Evolutionary conservation across 2,888 invertebrate species (phyloP), one percentile per base, ranked within the genome.

Genomic region (Epicampocera succincta): DNA sequence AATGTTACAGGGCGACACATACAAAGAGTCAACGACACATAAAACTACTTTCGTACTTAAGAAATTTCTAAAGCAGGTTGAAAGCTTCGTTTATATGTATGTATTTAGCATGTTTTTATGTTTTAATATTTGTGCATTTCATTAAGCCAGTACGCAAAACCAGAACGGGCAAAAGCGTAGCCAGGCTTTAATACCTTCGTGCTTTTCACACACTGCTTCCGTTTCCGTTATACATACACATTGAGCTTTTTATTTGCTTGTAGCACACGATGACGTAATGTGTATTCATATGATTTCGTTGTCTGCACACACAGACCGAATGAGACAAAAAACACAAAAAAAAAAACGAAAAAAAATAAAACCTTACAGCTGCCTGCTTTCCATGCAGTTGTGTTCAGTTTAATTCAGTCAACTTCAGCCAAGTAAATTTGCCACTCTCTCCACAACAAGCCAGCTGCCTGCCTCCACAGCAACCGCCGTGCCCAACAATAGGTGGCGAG

Each of bases 381-480:
- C 12, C 3, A 9, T 33, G 33, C 33, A 33, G 33, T 9, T 33
- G 33, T 8, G 8, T 33, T 33, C 8, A 25, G 25, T 25, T 33
- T 76, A 38, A 68, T 76, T 68, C 19, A 68, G 61, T 77, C 73
- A 72, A 66, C 66, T 61, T 33, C 56, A 40, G 1, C 21, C 12
- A 21, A 50, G 50, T 29, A n/a, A 65, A 69, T 75, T 63, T 29
- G 58, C 61, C 50, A 40, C 78, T 71, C 40, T 54, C 8, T 33
- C 19, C 56, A 68, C 72, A 48, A 73, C 54, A 66, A 65, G 80
- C 72, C 79, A 74, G 71, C 69, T 83, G 83, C 76, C 73, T 19
- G 25, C 50, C 40, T 50, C 58, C 13, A 65, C 63, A 61, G 5
- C 25, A 25, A 25, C 2, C 5, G 12, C 15, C 4, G 40, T 33